Base-by-base conservation (phyloP, 2,888 invertebrate genomes). In the Agrilus biguttatus region DNA sequence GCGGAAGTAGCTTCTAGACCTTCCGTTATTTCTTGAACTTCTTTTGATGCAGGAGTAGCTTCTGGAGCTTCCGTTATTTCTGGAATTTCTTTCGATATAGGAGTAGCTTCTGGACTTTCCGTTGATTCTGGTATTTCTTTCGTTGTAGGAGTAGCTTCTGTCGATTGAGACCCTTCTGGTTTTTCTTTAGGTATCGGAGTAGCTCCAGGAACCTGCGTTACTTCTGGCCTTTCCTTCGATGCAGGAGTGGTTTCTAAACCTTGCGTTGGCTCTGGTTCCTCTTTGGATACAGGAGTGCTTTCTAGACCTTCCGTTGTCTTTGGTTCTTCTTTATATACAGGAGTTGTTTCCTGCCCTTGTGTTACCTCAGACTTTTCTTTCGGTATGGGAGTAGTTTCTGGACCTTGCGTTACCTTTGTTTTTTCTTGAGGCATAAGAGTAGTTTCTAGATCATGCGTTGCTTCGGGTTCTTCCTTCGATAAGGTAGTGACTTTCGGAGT, bases 1-100 rank as follows among this genome's bases (percentile, higher is more conserved):
- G 45, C 39, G 37, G 40, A 8, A 34, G 34, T 37, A 37, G 45
- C 45, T 38, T 45, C 43, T 42, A 40, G 21, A 19, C 34, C 23
- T 39, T 49, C 2, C 23, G 28, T 41, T n/a, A 21, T 23, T 6
- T 33, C 21, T 45, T 13, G 13, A 6, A 8, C 14, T 14, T 12
- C 17, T 40, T 28, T 13, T 8, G 40, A 3, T 36, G 14, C 36
- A 36, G 17, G 3, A 3, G 36, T 8, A 36, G 36, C 36, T 36
- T 36, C 36, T 36, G 36, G 7, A 8, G 2, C 8, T 8, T 36
- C 4, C 3, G 36, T 14, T 14, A 36, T 8, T 14, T 17, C 32
- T 32, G 42, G 37, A 28, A 14, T 37, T 41, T 47, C 34, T 37
- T 42, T 42, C 8, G 32, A 23, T 39, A 7, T 36, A 17, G 44